Evolutionary conservation across 1,140 invertebrate genomes (phyloP), one percentile per base, ranked within the genome.

Genomic region (Cydia strobilella): DNA sequence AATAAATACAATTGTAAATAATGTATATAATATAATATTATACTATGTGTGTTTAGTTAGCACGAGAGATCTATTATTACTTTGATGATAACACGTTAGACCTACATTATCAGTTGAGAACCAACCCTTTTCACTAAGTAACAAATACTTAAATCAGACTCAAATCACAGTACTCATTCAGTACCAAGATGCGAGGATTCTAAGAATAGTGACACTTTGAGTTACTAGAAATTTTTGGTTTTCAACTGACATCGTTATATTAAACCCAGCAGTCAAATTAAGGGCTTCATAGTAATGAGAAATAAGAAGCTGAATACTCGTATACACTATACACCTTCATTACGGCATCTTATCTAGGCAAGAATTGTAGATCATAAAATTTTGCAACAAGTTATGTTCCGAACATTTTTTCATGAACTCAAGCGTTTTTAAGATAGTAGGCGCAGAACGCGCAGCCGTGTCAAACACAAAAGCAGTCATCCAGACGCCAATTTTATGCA

Each of bases 1-100:
- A 23, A 59, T 62, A 23, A 62, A 51, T 83, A 80, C 73, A 69
- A 62, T 75, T 86, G 85, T 89, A 89, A 86, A 86, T 86, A 79
- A 15, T 86, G 84, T 91, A 90, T 80, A 91, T 85, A 83, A 20
- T 75, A 76, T 74, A 79, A n/a, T 66, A 75, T 72, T 81, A 75
- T 25, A 66, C 4, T 66, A 66, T 31, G 31, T 73, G 80, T 77
- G 77, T 79, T 79, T 72, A 75, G 54, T 78, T 81, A 82, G 76
- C 75, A 77, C 75, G 74, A 79, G 79, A 76, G 74, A 71, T 83
- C 77, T 73, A 23, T 12, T 59, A 23, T 59, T 59, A 23, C 54
- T n/a, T 59, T 20, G 15, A 23, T 59, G 80, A 80, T 72, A 79
- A 73, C 51, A 23, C 65, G 27, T 66, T 31, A 69, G 35, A 20